Evolutionary conservation across 1,140 invertebrate genomes (phyloP).

Genomic region (Acromyrmex echinatior): DNA sequence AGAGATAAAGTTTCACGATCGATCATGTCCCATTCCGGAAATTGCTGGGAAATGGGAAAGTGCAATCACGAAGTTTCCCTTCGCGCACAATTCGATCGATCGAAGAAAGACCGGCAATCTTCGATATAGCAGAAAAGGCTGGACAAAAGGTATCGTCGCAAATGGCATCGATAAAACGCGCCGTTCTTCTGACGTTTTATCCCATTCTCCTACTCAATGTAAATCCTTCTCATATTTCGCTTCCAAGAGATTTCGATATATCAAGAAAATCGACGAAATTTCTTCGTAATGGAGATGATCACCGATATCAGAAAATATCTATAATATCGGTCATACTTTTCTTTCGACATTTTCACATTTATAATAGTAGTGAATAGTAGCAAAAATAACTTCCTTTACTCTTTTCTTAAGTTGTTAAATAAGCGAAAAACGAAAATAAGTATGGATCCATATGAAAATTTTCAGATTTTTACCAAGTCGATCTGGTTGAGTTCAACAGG

Average conservation of each 20-base stretch:
- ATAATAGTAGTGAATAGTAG: background rate
- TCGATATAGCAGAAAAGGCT: slow-evolving; percentile 13
- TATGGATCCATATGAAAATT: background rate
- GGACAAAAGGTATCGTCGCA: slow-evolving; percentile 43
- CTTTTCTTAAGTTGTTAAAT: background rate
- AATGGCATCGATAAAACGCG: slow-evolving; percentile 52
- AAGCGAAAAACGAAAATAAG: background rate
- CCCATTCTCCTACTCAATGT: slow-evolving; percentile 23
- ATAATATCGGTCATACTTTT: background rate
- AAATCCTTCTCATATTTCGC: slow-evolving; percentile 45
- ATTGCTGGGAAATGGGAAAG: slow-evolving; percentile 80
- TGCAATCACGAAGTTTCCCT: slow-evolving; percentile 52
- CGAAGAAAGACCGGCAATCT: slow-evolving; percentile 2
- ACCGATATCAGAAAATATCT: background rate
- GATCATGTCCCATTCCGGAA: slow-evolving; percentile 70
- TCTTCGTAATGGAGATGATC: background rate
- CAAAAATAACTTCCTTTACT: background rate
- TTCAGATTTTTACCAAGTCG: background rate
- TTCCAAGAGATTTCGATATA: slow-evolving; percentile 15
- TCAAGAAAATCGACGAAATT: slow-evolving; percentile 21
- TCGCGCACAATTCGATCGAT: slow-evolving; percentile 41
- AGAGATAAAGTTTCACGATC: slow-evolving; percentile 68
- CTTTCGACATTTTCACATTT: background rate
- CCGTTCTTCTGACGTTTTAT: slow-evolving; percentile 12
- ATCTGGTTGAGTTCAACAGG: slow-evolving; percentile 31